Evolutionary conservation across 53 echinoderm and acorn worm genomes (phyloP), one percentile per base, ranked within the genome.

Genomic region (Holothuria scabra): DNA sequence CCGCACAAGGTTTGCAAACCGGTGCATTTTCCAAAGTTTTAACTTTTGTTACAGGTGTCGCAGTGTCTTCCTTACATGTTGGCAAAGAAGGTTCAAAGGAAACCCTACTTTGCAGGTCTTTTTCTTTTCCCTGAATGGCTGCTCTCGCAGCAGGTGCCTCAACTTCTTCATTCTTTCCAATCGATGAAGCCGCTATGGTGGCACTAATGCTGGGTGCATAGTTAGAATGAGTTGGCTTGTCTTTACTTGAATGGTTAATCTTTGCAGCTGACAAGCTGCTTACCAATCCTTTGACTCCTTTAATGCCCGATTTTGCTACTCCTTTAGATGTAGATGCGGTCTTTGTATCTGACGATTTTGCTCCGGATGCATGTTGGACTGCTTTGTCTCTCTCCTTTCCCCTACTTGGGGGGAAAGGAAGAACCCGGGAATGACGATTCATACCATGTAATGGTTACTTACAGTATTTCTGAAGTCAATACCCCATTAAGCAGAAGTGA

Each of bases 351-450:
- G 28, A 56, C 12, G 78, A 16, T 21, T 78, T 78, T 2, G 14
- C 59, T 22, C 56, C 58, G 14, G 28, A 28, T 57, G 78, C 10
- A 16, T 58, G 28, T 28, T 56, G 78, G 19, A 55, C 52, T 57
- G 57, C 32, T 18, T 56, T 56, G 5, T 72, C 71, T 49, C 57
- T 76, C 9, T 81, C 82, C 35, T 62, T 81, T 19, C 82, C 82
- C 64, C 60, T 38, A 20, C 65, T 38, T 22, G 41, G 65, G 30
- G 82, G 65, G 82, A 81, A 81, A 23, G 82, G 82, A 63, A 81
- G 82, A 29, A 81, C 82, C 3, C 82, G 82, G 8, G 82, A 62
- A 46, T 62, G 82, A 5, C 82, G 82, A 63, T 64, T 81, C 82
- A 81, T 81, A 14, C 58, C 56, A 26, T 64, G 64, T 0, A 52